Conservation (phyloP, 2,888 invertebrate species). For the Allophyes oxyacanthae region DNA sequence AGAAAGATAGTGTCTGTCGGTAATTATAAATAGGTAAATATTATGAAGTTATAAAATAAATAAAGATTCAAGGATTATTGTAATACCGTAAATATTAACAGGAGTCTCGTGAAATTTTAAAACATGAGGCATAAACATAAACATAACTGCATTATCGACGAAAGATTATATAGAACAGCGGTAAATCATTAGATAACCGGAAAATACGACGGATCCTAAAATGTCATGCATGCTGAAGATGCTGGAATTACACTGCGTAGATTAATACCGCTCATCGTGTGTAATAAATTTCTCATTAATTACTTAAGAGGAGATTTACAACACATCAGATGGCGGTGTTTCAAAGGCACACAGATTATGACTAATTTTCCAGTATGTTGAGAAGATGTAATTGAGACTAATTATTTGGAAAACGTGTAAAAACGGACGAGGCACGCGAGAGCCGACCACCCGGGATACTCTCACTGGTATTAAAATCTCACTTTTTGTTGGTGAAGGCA, state of each 20-base stretch:
- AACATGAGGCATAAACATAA: no score
- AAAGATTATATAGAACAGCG: no score
- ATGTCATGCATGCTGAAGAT: neutral
- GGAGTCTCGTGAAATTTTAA: neutral
- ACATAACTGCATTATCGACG: no score
- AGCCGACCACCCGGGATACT: conserved; percentile 48
- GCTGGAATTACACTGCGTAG: conserved; percentile 5
- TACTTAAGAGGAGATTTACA: conserved; percentile 25
- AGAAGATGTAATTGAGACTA: conserved; percentile 60
- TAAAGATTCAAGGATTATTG: neutral
- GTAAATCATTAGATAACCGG: no score
- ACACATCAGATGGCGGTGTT: conserved; percentile 29
- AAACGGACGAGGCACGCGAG: conserved; percentile 63
- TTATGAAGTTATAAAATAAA: neutral
- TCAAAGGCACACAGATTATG: conserved; percentile 42
- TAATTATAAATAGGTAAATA: conserved; percentile 8
- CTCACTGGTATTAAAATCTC: conserved; percentile 52
- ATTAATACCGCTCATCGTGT: conserved; percentile 27
- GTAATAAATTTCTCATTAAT: conserved; percentile 33
- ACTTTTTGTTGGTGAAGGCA: conserved; percentile 30
- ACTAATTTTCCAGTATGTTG: conserved; percentile 53
- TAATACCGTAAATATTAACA: neutral
- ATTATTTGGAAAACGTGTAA: conserved; percentile 74
- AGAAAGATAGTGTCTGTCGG: conserved; percentile 5
- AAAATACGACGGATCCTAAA: neutral